These are phyloP conservation scores for Tachuris rubrigastra DNA, from an alignment of 2,113 vertebrate genomes.

Conservation along the genomic window DNA sequence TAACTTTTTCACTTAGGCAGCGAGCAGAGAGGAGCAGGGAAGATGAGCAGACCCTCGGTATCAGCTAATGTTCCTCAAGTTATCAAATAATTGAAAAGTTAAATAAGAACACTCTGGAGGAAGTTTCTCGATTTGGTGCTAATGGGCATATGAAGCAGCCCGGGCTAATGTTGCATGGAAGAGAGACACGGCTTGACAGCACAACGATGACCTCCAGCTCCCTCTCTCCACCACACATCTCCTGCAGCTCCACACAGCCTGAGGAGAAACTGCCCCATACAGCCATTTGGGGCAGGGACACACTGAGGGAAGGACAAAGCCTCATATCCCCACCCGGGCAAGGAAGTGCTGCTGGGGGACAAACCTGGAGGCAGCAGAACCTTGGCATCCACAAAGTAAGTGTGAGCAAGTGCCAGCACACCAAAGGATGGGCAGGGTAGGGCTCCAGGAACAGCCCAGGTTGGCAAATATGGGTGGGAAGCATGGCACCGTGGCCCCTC, in stretches of 20 bases:
- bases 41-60: neutral
- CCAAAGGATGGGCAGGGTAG: neutral
- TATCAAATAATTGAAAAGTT: constrained; percentile 65
- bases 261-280: neutral
- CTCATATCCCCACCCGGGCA: no score
- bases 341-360: fast-evolving
- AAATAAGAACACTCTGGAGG: constrained; percentile 56
- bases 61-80: constrained; percentile 33
- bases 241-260: neutral
- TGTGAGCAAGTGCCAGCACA: neutral
- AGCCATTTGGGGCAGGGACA: neutral
- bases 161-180: constrained; percentile 30
- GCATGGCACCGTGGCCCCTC: fast-evolving
- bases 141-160: neutral
- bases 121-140: constrained; percentile 34
- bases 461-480: fast-evolving
- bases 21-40: neutral
- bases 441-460: neutral
- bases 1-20: neutral
- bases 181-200: constrained; percentile 17
- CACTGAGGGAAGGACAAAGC: neutral
- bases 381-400: neutral
- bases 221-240: neutral
- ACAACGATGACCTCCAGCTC: neutral
- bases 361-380: neutral